phyloP scores from a whole-genome alignment of 2,113 vertebrate genomes.

The Anguilla japonica region DNA sequence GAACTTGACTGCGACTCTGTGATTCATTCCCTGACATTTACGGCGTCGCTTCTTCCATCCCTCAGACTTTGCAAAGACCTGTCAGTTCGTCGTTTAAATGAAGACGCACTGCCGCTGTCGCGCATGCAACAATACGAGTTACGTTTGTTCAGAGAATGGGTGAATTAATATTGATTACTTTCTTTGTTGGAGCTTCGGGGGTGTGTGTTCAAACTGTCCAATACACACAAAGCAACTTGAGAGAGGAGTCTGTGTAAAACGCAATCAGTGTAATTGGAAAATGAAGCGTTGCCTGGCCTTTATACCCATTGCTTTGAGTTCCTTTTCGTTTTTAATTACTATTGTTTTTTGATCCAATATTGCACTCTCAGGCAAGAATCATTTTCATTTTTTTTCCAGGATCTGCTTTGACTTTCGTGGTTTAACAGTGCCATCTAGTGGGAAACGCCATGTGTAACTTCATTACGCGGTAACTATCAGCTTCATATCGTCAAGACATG shows the following conservation, averaged over 20 bases:
- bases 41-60: not conserved
- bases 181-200: constrained; percentile 8
- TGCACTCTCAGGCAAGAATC: not conserved
- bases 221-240: not conserved
- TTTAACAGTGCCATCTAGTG: constrained; percentile 56
- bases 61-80: constrained; percentile 29
- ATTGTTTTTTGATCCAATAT: not conserved
- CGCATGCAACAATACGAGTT: constrained; percentile 13
- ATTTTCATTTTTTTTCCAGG: not conserved
- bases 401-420: constrained; percentile 6
- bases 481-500: no score
- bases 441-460: not conserved
- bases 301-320: not conserved
- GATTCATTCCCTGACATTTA: constrained; percentile 5
- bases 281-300: constrained; percentile 22
- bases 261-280: constrained; percentile 8
- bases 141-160: constrained; percentile 19
- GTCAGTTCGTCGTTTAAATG: constrained; percentile 29
- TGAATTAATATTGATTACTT: constrained; percentile 35
- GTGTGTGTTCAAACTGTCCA: not conserved
- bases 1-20: not conserved
- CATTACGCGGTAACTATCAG: no score
- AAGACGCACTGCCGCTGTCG: constrained; percentile 28
- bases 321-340: not conserved
- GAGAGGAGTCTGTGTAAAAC: constrained; percentile 4